A percentile compares a stretch with the other conserved stretches of the same genome.
Conservation (phyloP, 2,797 vertebrate genomes). For the Protonibea diacanthus region DNA sequence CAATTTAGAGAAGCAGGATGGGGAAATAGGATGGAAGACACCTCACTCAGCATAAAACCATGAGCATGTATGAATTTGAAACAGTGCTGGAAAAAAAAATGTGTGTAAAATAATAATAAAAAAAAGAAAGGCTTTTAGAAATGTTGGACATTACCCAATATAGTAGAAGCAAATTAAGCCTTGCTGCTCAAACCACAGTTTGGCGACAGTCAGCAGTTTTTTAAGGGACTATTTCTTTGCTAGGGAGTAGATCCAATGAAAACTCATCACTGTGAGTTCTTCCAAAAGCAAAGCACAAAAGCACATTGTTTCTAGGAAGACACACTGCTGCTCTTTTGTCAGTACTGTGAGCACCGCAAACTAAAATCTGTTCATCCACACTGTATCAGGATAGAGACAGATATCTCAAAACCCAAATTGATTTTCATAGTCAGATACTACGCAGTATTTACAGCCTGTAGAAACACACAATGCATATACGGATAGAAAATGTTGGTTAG, state of each 20-base stretch:
- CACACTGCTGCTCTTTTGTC: background rate
- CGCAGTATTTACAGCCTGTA: background rate
- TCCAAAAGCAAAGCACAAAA: background rate
- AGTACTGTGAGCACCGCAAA: background rate
- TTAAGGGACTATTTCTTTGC: background rate
- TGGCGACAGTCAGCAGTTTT: background rate
- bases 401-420: background rate
- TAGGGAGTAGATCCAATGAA: background rate
- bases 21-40: slow-evolving; percentile 3
- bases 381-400: background rate
- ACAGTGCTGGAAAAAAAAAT: background rate
- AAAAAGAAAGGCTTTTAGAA: background rate
- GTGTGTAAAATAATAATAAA: background rate
- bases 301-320: slow-evolving; percentile 2
- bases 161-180: background rate
- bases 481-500: background rate
- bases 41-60: background rate
- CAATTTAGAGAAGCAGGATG: background rate
- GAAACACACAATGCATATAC: background rate
- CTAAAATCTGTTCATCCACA: background rate
- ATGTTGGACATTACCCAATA: background rate
- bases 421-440: background rate
- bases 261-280: background rate
- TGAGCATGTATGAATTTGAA: background rate
- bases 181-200: background rate